Conservation (phyloP, 2,888 invertebrate genomes). For the Polydrusus pterygomalis region DNA sequence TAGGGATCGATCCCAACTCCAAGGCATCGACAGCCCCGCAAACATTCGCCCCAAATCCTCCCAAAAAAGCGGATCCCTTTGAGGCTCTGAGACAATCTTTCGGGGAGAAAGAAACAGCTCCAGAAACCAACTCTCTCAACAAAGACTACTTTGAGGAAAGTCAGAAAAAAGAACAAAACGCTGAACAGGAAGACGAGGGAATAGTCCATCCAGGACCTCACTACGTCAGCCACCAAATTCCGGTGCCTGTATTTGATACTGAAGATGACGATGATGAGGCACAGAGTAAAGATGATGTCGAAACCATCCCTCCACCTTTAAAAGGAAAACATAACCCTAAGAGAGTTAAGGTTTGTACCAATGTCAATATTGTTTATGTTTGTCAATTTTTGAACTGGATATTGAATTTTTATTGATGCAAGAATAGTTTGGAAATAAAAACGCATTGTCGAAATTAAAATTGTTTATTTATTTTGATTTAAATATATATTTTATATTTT, state of each 20-base stretch:
- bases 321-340: constrained; percentile 54
- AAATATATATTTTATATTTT: too few species aligned
- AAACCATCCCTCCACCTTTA: constrained; percentile 59
- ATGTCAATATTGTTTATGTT: background rate
- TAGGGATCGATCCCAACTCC: background rate
- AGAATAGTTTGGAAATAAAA: background rate
- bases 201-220: constrained; percentile 63
- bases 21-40: constrained; percentile 25
- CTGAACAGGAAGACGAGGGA: constrained; percentile 54
- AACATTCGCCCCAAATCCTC: constrained; percentile 12
- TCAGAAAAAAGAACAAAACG: constrained; percentile 59
- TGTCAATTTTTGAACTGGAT: constrained; percentile 16
- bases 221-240: constrained; percentile 66
- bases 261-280: constrained; percentile 57
- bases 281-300: constrained; percentile 58
- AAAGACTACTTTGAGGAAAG: constrained; percentile 69
- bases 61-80: constrained; percentile 38
- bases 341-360: constrained; percentile 46
- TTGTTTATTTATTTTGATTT: background rate
- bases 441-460: background rate
- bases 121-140: constrained; percentile 58
- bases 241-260: constrained; percentile 50
- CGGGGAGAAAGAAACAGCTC: constrained; percentile 16
- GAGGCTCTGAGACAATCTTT: constrained; percentile 42
- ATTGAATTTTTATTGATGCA: background rate